A percentile compares a stretch with the other conserved stretches of the same genome.
phyloP scores from a whole-genome alignment of 2,888 invertebrate genomes.

The Rhogogaster chlorosoma region DNA sequence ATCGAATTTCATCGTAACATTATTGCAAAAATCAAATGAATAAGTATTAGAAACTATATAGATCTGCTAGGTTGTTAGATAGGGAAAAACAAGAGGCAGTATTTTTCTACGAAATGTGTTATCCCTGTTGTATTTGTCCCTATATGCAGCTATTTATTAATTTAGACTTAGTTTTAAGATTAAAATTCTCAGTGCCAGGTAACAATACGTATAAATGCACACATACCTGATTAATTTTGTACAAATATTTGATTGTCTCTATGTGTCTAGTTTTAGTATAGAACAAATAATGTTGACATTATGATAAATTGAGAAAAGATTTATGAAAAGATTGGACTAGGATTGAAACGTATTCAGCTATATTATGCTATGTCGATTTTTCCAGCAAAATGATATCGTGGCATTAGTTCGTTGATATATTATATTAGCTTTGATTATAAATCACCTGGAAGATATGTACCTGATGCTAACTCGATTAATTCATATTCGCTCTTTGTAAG shows the following conservation, averaged over 20 bases:
- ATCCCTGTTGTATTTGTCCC: background rate
- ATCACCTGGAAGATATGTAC: constrained; percentile 16
- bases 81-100: background rate
- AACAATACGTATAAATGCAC: background rate
- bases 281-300: background rate
- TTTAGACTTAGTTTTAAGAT: background rate
- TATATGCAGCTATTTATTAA: background rate
- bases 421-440: background rate
- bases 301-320: background rate
- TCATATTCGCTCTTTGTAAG: background rate
- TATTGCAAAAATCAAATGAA: background rate
- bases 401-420: background rate
- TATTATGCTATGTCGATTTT: background rate
- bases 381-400: background rate
- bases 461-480: constrained; percentile 17
- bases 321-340: background rate
- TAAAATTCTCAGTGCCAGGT: constrained; percentile 21
- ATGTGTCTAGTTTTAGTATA: background rate
- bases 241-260: background rate
- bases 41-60: background rate
- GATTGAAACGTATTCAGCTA: background rate
- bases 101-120: constrained; percentile 38
- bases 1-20: constrained; percentile 84
- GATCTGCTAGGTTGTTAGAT: background rate
- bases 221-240: background rate